A percentile compares a stretch with the other conserved stretches of the same genome.
Conservation (phyloP, 2,888 invertebrate species). For the Drosophila prostipennis region DNA sequence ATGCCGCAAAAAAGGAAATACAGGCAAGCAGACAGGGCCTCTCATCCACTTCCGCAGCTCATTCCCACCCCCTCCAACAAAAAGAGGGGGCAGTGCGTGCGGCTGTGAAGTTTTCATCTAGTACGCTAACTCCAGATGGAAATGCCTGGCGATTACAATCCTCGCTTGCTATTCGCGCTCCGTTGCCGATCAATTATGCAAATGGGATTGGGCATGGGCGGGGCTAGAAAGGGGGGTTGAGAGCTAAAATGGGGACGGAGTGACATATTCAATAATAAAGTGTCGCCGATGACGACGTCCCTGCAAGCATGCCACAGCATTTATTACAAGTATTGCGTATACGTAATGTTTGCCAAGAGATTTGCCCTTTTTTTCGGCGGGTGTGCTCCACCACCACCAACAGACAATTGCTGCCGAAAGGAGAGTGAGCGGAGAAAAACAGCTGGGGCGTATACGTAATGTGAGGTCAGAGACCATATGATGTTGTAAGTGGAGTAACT, state of each 20-base stretch:
- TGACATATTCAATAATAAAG: constrained; percentile 77
- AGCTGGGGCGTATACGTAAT: constrained; percentile 50
- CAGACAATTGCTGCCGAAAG: constrained; percentile 22
- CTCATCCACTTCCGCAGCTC: constrained; percentile 18
- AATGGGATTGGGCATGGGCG: constrained; percentile 48
- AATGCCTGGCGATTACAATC: constrained; percentile 62
- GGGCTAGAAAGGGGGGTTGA: background rate
- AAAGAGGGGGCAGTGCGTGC: background rate
- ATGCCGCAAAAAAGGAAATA: constrained; percentile 24
- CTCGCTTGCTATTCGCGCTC: constrained; percentile 70
- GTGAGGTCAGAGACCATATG: constrained; percentile 49
- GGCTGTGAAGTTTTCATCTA: constrained; percentile 2
- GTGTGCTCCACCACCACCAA: constrained; percentile 16
- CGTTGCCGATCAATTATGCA: constrained; percentile 78
- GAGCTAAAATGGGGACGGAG: constrained; percentile 13
- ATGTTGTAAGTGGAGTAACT: constrained; percentile 37
- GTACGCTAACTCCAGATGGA: constrained; percentile 25
- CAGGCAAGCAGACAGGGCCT: constrained; percentile 23
- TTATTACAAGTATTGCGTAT: constrained; percentile 70
- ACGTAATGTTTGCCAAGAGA: constrained; percentile 53
- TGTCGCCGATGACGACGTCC: constrained; percentile 45
- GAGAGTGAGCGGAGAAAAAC: constrained; percentile 15
- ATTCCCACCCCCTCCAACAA: background rate
- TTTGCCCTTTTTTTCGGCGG: constrained; percentile 13
- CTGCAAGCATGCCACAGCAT: constrained; percentile 71